Conservation (phyloP, 2,113 vertebrate species). For the Dromas ardeola region DNA sequence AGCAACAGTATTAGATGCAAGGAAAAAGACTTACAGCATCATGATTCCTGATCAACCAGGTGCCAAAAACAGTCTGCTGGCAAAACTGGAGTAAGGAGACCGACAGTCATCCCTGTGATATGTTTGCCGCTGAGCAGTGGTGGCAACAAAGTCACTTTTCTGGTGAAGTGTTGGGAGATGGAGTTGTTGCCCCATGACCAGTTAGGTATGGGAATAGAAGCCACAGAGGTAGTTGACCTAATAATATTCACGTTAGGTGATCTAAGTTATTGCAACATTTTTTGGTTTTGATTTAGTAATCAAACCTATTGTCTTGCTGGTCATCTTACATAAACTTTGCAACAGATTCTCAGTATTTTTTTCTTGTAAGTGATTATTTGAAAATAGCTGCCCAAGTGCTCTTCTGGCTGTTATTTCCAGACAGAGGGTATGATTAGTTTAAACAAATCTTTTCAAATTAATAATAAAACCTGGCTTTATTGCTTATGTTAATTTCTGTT, state of each 20-base stretch:
- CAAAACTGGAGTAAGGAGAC: neutral
- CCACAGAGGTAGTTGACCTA: neutral
- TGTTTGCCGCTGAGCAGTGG: rapidly evolving
- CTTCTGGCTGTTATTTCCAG: neutral
- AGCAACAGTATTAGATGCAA: neutral
- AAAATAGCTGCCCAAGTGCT: neutral
- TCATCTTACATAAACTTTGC: neutral
- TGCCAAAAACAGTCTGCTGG: neutral
- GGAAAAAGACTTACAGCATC: neutral
- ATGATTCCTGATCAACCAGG: neutral
- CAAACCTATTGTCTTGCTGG: neutral
- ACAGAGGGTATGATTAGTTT: neutral
- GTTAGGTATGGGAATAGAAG: neutral
- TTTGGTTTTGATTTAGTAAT: neutral
- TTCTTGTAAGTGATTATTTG: neutral
- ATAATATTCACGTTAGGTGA: neutral
- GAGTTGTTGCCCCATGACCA: neutral
- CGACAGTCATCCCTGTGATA: neutral
- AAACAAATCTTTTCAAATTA: neutral
- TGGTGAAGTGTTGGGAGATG: neutral
- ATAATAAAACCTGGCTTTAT: neutral
- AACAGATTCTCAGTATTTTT: neutral
- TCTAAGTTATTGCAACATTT: neutral
- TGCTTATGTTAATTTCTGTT: neutral
- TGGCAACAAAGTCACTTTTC: neutral